Evolutionary conservation across 1,140 invertebrate genomes (phyloP).

Genomic region (Drosophila eugracilis): DNA sequence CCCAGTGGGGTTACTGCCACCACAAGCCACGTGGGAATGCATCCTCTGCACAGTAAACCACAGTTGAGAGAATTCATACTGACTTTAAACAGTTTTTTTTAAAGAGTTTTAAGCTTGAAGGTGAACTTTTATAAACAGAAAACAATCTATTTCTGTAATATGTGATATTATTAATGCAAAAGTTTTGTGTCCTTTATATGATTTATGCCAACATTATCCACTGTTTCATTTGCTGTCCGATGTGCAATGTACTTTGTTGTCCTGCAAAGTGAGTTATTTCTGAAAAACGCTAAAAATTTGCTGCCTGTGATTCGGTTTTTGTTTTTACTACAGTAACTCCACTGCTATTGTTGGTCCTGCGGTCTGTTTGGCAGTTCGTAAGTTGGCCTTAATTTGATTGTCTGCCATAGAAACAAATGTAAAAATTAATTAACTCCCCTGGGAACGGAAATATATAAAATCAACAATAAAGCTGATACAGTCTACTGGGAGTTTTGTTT

Average conservation of each 20-base stretch:
- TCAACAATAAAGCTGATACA: constrained; percentile 16
- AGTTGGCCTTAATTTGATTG: constrained; percentile 41
- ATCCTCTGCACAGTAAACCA: not conserved
- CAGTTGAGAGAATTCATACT: too few relatives aligned
- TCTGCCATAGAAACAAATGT: constrained; percentile 19
- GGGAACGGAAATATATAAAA: constrained; percentile 26
- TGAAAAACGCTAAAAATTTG: constrained; percentile 57
- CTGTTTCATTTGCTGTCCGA: constrained; percentile 16
- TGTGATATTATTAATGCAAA: too few relatives aligned
- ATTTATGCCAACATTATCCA: not conserved
- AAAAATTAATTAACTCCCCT: constrained; percentile 39
- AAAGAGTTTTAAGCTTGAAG: not conserved
- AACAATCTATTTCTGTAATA: too few relatives aligned
- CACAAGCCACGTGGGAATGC: constrained; percentile 9
- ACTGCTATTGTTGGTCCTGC: constrained; percentile 15
- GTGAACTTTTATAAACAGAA: too few relatives aligned
- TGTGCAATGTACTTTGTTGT: constrained; percentile 64
- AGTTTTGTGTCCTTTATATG: too few relatives aligned
- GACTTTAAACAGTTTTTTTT: not conserved
- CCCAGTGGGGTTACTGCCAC: constrained; percentile 1
- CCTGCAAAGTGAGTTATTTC: constrained; percentile 70
- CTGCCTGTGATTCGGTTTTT: constrained; percentile 20
- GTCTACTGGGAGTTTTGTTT: not conserved
- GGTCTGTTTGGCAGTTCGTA: constrained; percentile 33
- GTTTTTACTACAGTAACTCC: constrained; percentile 10